Evolutionary conservation across 2,113 vertebrate genomes (phyloP).

Genomic region (Chaetodon auriga): DNA sequence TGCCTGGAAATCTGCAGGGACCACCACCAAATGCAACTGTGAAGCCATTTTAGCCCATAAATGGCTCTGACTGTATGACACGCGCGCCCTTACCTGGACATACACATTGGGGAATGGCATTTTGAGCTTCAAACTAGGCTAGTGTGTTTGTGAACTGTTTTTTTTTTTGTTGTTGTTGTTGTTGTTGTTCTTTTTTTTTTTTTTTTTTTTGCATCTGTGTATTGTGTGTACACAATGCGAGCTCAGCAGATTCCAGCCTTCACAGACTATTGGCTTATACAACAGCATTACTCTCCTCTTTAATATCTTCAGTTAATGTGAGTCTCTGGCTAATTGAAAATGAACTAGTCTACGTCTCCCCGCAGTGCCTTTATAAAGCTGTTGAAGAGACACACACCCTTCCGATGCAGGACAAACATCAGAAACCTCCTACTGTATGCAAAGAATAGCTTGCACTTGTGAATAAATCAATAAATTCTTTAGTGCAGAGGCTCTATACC

Average conservation of each 20-base stretch:
- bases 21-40: conserved; percentile 24
- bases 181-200: no score
- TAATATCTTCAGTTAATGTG: conserved; percentile 82
- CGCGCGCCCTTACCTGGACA: conserved; percentile 15
- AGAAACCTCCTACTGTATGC: conserved; percentile 52
- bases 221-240: conserved; percentile 61
- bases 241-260: conserved; percentile 79
- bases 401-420: conserved; percentile 59
- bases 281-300: conserved; percentile 77
- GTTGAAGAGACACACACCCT: conserved; percentile 70
- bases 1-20: conserved; percentile 19
- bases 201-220: conserved; percentile 26
- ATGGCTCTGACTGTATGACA: conserved; percentile 24
- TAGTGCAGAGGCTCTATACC: conserved; percentile 44
- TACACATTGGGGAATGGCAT: conserved; percentile 13
- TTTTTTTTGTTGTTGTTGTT: conserved; percentile 2
- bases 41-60: conserved; percentile 9
- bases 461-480: conserved; percentile 67
- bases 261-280: conserved; percentile 79
- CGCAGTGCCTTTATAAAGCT: conserved; percentile 76
- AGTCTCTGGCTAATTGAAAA: conserved; percentile 84
- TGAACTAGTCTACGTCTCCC: conserved; percentile 78
- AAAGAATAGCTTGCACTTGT: conserved; percentile 49
- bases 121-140: conserved; percentile 27
- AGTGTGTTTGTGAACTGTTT: conserved; percentile 24